phyloP scores from a whole-genome alignment of 1,140 invertebrate species.

The Glossosoma conforme region DNA sequence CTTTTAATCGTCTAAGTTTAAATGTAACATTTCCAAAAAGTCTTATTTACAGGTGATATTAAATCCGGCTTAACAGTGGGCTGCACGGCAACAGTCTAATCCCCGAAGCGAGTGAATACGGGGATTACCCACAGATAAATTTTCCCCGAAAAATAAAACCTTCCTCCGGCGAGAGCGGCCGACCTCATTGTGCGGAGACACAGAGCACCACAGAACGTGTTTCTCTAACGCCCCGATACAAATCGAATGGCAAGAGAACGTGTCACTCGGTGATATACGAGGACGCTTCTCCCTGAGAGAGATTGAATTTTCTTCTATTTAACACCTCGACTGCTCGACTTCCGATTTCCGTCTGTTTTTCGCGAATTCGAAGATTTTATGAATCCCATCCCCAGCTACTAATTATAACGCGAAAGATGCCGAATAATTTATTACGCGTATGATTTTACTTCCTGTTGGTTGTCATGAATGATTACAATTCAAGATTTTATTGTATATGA shows the following conservation, averaged over 20 bases:
- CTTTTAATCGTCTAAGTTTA: too few relatives aligned
- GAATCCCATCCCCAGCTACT: too few relatives aligned
- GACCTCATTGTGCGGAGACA: conserved; percentile 5
- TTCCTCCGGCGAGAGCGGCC: conserved; percentile 3
- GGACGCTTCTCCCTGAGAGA: conserved; percentile 11
- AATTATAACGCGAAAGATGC: too few relatives aligned
- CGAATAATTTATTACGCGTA: too few relatives aligned
- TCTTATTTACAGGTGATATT: conserved; percentile 22
- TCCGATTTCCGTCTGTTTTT: background rate
- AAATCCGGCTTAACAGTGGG: conserved; percentile 16
- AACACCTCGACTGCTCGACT: conserved; percentile 15
- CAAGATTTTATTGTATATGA: too few relatives aligned
- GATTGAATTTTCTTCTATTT: conserved; percentile 31
- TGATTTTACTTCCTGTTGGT: too few relatives aligned
- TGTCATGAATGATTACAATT: too few relatives aligned
- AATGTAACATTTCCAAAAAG: too few relatives aligned
- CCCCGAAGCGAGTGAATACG: conserved; percentile 11
- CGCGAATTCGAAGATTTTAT: too few relatives aligned
- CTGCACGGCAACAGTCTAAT: conserved; percentile 4
- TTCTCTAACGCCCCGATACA: conserved; percentile 15
- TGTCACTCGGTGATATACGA: conserved; percentile 20
- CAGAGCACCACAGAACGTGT: conserved; percentile 6
- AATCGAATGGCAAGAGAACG: conserved; percentile 7
- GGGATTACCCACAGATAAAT: conserved; percentile 29
- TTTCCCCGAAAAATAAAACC: conserved; percentile 26